phyloP scores from a whole-genome alignment of 2,113 vertebrate genomes.

The Trinectes maculatus region DNA sequence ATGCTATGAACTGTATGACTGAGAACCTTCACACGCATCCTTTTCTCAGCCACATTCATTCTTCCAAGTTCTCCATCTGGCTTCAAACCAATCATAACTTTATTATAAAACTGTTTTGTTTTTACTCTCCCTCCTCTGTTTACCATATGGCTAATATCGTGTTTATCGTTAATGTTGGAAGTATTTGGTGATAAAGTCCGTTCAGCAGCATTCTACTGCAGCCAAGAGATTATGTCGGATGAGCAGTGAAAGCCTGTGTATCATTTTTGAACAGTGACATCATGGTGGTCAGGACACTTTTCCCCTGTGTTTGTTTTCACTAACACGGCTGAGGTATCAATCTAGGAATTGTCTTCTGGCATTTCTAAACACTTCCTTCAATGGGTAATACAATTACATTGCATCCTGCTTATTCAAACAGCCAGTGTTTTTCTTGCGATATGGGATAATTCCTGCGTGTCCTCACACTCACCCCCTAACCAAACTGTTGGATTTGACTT shows the following conservation, averaged over 20 bases:
- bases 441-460: conserved; percentile 33
- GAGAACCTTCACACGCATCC: background rate
- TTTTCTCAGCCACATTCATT: conserved; percentile 26
- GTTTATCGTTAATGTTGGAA: conserved; percentile 58
- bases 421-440: conserved; percentile 36
- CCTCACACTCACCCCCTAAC: conserved; percentile 49
- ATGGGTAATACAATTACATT: conserved; percentile 31
- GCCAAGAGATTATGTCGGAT: conserved; percentile 59
- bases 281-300: conserved; percentile 46
- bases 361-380: conserved; percentile 47
- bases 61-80: conserved; percentile 44
- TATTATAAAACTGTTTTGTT: conserved; percentile 15
- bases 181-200: conserved; percentile 37
- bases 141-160: conserved; percentile 36
- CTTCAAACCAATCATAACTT: conserved; percentile 19
- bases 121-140: conserved; percentile 39
- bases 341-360: conserved; percentile 50
- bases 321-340: conserved; percentile 61
- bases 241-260: conserved; percentile 54
- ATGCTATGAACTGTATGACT: too few species aligned
- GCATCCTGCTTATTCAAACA: conserved; percentile 52
- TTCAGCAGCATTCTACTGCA: conserved; percentile 31
- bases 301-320: conserved; percentile 67
- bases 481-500: conserved; percentile 40
- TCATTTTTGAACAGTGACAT: conserved; percentile 65